Conservation (phyloP, 1,140 invertebrate genomes). For the Andricus grossulariae region DNA sequence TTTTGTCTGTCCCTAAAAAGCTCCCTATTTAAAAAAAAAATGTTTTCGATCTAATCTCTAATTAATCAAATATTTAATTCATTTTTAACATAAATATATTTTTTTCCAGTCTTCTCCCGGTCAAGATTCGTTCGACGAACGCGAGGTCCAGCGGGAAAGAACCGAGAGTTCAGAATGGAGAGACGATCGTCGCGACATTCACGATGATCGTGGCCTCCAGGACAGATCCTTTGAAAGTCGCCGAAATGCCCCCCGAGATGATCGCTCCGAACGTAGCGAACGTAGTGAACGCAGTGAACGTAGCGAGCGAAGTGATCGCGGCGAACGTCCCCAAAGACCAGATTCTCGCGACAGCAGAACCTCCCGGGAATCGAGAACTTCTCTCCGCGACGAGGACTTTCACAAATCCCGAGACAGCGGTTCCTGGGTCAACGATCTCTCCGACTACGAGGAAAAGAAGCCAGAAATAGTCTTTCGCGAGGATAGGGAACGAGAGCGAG, state of each 20-base stretch:
- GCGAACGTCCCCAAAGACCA: conserved; percentile 77
- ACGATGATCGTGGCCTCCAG: conserved; percentile 30
- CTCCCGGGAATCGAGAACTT: conserved; percentile 77
- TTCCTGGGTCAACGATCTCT: conserved; percentile 75
- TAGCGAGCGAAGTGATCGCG: conserved; percentile 64
- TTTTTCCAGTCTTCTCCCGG: conserved; percentile 54
- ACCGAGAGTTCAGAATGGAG: conserved; percentile 62
- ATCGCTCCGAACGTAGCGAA: conserved; percentile 54
- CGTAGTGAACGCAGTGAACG: conserved; percentile 53
- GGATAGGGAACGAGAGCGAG: conserved; percentile 41
- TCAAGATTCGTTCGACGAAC: conserved; percentile 76
- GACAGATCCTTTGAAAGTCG: conserved; percentile 36
- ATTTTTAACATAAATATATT: conserved; percentile 6
- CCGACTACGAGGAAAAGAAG: conserved; percentile 73
- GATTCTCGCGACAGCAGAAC: conserved; percentile 78
- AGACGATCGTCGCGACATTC: conserved; percentile 58
- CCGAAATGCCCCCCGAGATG: conserved; percentile 49
- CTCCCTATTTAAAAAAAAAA: no score
- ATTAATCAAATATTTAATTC: background rate
- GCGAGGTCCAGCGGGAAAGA: conserved; percentile 55
- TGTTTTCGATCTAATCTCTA: background rate
- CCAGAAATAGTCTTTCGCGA: conserved; percentile 54
- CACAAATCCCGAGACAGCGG: conserved; percentile 66
- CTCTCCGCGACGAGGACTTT: conserved; percentile 71
- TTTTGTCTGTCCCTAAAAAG: no score